A percentile compares a stretch with the other conserved stretches of the same genome.
Evolutionary conservation across 2,797 vertebrate species (phyloP).

Genomic region (Peromyscus eremicus): DNA sequence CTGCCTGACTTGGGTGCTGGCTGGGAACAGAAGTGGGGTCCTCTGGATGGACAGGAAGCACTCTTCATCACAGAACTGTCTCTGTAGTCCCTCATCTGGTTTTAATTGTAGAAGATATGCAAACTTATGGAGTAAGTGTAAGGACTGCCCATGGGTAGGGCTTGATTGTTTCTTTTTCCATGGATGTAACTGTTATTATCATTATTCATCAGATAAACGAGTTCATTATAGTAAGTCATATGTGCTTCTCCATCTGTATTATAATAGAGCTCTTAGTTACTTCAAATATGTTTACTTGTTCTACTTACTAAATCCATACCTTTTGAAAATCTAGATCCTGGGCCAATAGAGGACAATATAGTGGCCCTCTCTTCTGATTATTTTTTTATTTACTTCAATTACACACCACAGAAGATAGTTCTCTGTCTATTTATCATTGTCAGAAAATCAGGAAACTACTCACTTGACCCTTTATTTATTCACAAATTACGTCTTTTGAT

Average conservation of each 20-base stretch:
- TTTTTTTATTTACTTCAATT: neutral
- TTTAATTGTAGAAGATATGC: neutral
- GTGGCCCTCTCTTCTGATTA: accelerated
- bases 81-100: neutral
- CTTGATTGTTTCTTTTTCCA: neutral
- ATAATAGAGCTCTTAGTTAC: neutral
- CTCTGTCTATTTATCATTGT: neutral
- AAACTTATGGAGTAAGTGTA: neutral
- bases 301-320: neutral
- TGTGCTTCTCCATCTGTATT: neutral
- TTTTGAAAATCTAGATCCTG: neutral
- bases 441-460: neutral
- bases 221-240: neutral
- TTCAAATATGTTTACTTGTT: neutral
- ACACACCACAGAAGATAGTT: neutral
- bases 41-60: neutral
- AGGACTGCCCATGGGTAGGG: neutral
- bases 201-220: neutral
- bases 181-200: neutral
- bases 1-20: neutral
- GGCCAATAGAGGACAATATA: neutral
- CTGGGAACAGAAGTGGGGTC: neutral
- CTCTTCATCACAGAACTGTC: neutral
- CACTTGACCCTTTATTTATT: neutral
- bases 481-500: neutral